phyloP scores from a whole-genome alignment of 2,888 invertebrate species.

The Lottia scabra region DNA sequence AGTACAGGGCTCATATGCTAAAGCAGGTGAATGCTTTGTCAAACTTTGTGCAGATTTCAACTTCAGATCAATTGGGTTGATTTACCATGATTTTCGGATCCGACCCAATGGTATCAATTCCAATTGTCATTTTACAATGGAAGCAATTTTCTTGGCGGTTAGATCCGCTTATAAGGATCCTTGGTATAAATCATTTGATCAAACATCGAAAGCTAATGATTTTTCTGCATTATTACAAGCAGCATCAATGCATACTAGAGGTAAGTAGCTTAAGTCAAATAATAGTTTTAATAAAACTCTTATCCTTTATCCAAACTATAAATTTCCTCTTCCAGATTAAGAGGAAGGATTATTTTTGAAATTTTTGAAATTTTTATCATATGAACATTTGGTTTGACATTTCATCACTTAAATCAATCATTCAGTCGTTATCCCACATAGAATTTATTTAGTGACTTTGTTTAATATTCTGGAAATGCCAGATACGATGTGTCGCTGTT shows the following conservation, averaged over 20 bases:
- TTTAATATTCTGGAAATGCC: no score
- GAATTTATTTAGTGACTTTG: no score
- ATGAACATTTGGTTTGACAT: no score
- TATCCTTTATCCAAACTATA: no score
- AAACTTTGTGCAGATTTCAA: slow-evolving; percentile 37
- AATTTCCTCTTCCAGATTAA: no score
- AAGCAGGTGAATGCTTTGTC: slow-evolving; percentile 40
- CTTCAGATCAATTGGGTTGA: slow-evolving; percentile 45
- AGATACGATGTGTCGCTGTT: no score
- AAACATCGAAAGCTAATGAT: slow-evolving; percentile 6
- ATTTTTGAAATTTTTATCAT: no score
- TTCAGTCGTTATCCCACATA: no score
- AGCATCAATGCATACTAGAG: slow-evolving; percentile 24
- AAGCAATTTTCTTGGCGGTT: slow-evolving; percentile 76
- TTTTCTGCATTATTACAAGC: slow-evolving; percentile 19
- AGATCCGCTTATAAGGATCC: slow-evolving; percentile 54
- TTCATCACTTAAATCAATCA: no score
- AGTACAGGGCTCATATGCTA: slow-evolving; percentile 42
- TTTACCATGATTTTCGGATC: slow-evolving; percentile 39
- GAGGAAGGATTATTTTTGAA: no score
- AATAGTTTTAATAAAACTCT: no score
- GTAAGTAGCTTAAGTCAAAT: slow-evolving; percentile 17
- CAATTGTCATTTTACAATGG: slow-evolving; percentile 79
- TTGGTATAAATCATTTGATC: slow-evolving; percentile 32
- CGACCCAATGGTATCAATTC: slow-evolving; percentile 32